Conservation (phyloP, 2,797 vertebrate species). For the Cossypha niveicapilla region DNA sequence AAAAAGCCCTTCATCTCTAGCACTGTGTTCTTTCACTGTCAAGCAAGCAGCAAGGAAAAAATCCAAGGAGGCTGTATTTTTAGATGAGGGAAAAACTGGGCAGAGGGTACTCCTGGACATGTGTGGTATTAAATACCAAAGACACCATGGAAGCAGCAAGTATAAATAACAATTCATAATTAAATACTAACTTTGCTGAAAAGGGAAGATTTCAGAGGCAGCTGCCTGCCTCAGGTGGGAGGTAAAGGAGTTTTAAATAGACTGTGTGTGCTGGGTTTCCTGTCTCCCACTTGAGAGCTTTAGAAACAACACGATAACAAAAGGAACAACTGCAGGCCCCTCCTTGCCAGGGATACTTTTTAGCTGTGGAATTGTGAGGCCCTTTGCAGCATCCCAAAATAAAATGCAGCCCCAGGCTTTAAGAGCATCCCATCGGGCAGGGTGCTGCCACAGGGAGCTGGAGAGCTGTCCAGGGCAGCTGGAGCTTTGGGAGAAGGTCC, state of each 20-base stretch:
- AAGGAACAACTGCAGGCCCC: conserved; percentile 8
- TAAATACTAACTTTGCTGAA: background rate
- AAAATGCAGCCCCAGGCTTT: background rate
- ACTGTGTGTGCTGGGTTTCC: background rate
- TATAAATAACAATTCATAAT: conserved; percentile 43
- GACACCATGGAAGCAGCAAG: background rate
- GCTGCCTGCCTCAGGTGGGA: conserved; percentile 46
- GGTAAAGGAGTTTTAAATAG: conserved; percentile 25
- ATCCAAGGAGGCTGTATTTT: background rate
- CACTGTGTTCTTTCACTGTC: background rate
- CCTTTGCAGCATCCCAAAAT: background rate
- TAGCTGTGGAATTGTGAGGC: background rate
- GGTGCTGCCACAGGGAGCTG: background rate
- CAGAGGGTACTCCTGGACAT: background rate
- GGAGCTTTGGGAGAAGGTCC: fast-evolving
- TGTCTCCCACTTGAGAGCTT: conserved; percentile 1
- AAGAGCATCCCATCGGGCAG: background rate
- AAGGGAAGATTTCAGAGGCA: conserved; percentile 16
- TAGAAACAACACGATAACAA: background rate
- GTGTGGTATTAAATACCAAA: background rate
- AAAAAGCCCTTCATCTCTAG: background rate
- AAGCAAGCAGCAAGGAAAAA: background rate
- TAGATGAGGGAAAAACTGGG: background rate
- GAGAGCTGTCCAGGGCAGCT: background rate
- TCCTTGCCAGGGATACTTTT: conserved; percentile 7